These are phyloP conservation scores for Hydrocynus forskahlii DNA, from an alignment of 2,797 vertebrate species.

Conservation along the genomic window DNA sequence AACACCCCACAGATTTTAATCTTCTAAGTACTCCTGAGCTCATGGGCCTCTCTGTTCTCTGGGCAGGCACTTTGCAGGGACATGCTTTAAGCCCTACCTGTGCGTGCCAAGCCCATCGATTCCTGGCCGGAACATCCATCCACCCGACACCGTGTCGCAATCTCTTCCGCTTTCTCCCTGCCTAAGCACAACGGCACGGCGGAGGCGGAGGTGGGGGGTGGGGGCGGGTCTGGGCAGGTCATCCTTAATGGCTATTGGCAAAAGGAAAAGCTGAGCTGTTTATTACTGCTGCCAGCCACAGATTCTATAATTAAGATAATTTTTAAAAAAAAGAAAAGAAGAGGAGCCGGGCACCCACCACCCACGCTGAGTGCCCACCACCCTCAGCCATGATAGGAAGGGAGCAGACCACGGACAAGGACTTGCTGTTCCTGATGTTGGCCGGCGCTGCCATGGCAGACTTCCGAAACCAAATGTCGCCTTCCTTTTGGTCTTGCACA, in stretches of 20 bases:
- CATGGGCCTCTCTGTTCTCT: conserved; percentile 33
- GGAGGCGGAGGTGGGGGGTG: conserved; percentile 60
- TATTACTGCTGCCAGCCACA: conserved; percentile 65
- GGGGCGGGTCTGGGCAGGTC: conserved; percentile 48
- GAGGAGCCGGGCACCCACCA: neutral
- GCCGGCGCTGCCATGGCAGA: conserved; percentile 3
- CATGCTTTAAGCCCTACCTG: conserved; percentile 46
- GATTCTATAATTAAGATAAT: conserved; percentile 74
- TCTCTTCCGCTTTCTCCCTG: conserved; percentile 62
- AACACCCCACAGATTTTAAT: conserved; percentile 10
- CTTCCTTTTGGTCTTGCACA: neutral
- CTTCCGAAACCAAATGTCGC: neutral
- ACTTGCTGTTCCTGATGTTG: conserved; percentile 48
- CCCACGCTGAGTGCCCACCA: neutral
- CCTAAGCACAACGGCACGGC: conserved; percentile 57
- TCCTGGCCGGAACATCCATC: conserved; percentile 54
- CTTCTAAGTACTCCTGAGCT: conserved; percentile 53
- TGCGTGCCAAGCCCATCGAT: conserved; percentile 59
- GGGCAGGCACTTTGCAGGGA: conserved; percentile 50
- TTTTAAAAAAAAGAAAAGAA: conserved; percentile 53
- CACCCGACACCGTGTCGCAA: conserved; percentile 57
- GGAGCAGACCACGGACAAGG: conserved; percentile 27
- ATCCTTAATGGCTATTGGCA: conserved; percentile 67
- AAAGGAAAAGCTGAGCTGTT: conserved; percentile 62
- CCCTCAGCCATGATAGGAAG: neutral